These are phyloP conservation scores for Vireo altiloquus DNA, from an alignment of 2,113 vertebrate genomes.

Conservation along the genomic window DNA sequence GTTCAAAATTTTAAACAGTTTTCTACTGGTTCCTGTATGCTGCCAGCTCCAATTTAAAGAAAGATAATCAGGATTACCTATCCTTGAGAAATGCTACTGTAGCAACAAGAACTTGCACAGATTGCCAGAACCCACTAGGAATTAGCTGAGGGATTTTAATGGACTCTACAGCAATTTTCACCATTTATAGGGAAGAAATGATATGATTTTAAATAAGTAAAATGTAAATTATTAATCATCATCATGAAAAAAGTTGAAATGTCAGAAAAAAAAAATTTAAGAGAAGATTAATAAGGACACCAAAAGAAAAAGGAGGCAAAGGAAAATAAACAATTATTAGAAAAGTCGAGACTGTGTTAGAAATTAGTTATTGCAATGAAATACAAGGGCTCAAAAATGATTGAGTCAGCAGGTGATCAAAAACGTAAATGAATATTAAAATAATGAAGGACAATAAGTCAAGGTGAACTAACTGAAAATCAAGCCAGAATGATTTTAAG, in stretches of 20 bases:
- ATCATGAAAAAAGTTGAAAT: background rate
- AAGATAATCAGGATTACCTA: background rate
- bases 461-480: slow-evolving; percentile 64
- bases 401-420: slow-evolving; percentile 61
- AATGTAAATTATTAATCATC: slow-evolving; percentile 44
- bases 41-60: background rate
- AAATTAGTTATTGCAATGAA: slow-evolving; percentile 43
- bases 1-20: background rate
- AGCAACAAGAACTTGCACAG: background rate
- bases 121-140: slow-evolving; percentile 1
- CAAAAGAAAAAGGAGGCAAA: slow-evolving; percentile 3
- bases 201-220: slow-evolving; percentile 29
- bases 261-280: background rate
- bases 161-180: slow-evolving; percentile 29
- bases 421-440: slow-evolving; percentile 59
- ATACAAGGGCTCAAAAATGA: slow-evolving; percentile 29
- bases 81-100: background rate
- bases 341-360: slow-evolving; percentile 23
- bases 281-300: slow-evolving; percentile 27
- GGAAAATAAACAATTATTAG: slow-evolving; percentile 46
- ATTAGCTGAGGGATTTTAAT: slow-evolving; percentile 46
- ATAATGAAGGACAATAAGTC: slow-evolving; percentile 59
- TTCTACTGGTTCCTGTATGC: background rate
- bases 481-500: slow-evolving; percentile 43
- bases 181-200: background rate